Conservation (phyloP, 2,113 vertebrate genomes). For the Ophiodon elongatus region DNA sequence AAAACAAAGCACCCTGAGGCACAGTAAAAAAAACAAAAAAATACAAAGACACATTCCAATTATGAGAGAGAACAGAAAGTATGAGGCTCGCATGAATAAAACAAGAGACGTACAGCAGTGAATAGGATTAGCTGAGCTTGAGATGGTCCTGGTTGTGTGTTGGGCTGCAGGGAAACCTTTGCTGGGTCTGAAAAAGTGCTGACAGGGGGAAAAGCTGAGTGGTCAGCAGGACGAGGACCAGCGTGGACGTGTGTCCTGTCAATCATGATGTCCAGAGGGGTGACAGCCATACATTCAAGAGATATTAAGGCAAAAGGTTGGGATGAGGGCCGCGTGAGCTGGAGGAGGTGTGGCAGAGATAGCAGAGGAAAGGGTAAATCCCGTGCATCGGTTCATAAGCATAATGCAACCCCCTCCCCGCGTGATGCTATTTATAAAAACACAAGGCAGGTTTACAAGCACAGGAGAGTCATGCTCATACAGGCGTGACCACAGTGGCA, state of each 20-base stretch:
- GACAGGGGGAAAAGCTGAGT: constrained; percentile 56
- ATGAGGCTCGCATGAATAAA: constrained; percentile 33
- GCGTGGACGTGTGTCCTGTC: constrained; percentile 76
- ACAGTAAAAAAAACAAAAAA: constrained; percentile 10
- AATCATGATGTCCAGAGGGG: constrained; percentile 52
- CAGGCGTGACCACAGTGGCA: constrained; percentile 21
- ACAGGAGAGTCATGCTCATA: constrained; percentile 22
- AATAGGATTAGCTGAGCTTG: constrained; percentile 37
- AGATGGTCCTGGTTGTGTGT: too few relatives aligned
- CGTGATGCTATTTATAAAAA: constrained; percentile 24
- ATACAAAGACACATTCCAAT: constrained; percentile 39
- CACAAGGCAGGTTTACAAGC: constrained; percentile 32
- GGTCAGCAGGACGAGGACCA: constrained; percentile 74
- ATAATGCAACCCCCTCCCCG: background rate
- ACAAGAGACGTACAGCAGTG: constrained; percentile 18
- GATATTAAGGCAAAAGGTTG: constrained; percentile 14
- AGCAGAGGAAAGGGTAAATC: background rate
- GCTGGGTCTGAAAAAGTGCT: constrained; percentile 62
- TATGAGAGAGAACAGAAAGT: constrained; percentile 27
- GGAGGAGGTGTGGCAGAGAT: background rate
- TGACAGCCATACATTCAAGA: constrained; percentile 40
- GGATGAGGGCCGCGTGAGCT: background rate
- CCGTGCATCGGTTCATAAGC: background rate
- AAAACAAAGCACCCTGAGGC: constrained; percentile 43
- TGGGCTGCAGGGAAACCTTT: constrained; percentile 60